phyloP scores from a whole-genome alignment of 2,797 vertebrate genomes.

The Dermochelys coriacea region DNA sequence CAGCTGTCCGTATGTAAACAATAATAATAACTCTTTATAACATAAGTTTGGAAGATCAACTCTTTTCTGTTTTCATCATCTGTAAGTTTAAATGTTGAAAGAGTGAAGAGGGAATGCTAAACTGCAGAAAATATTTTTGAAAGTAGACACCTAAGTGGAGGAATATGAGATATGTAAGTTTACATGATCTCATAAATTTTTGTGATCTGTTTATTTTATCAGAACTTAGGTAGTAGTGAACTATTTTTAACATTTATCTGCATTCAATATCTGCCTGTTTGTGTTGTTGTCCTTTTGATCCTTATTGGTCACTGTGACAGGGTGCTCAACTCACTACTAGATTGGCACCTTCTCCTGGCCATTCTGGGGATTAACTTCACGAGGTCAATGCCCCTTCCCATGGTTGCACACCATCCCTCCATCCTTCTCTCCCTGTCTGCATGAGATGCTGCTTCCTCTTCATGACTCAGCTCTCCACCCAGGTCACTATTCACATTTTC shows the following conservation, averaged over 20 bases:
- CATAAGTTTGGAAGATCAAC: rapidly evolving
- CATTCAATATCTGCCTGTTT: neutral
- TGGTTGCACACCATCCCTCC: no score
- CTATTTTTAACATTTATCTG: neutral
- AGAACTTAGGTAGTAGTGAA: neutral
- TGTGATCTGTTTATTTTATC: rapidly evolving
- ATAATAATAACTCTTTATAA: neutral
- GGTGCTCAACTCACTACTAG: no score
- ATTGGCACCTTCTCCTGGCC: no score
- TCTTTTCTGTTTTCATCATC: neutral
- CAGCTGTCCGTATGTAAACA: rapidly evolving
- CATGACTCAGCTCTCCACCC: neutral
- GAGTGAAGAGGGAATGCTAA: neutral
- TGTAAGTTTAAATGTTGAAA: neutral
- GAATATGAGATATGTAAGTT: neutral
- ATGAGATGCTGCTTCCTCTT: neutral
- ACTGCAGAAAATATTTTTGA: neutral
- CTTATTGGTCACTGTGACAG: neutral
- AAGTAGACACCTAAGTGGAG: rapidly evolving
- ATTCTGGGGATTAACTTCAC: no score
- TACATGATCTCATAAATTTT: neutral
- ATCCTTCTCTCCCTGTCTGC: neutral
- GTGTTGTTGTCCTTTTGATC: neutral
- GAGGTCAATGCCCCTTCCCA: no score
- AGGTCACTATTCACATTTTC: neutral